Percentiles rank a stretch among this genome's conserved stretches.
Evolutionary conservation across 2,113 vertebrate genomes (phyloP).

Genomic region (Oreocharis arfaki): DNA sequence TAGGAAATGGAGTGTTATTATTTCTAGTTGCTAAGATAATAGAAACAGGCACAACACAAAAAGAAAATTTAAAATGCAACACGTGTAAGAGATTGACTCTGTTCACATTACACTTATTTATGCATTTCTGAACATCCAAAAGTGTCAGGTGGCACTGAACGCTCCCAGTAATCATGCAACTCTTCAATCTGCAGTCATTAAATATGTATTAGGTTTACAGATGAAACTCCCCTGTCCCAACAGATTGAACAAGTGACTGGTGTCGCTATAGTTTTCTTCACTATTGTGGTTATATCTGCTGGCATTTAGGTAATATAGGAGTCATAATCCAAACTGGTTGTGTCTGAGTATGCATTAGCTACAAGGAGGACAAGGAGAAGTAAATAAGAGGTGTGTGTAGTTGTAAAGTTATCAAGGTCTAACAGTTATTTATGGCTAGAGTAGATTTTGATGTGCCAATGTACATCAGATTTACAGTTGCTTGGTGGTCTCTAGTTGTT

Average conservation of each 20-base stretch:
- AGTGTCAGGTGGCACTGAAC: background rate
- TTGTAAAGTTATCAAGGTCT: background rate
- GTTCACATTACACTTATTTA: background rate
- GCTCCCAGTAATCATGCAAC: background rate
- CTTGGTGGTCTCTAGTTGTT: background rate
- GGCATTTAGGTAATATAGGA: background rate
- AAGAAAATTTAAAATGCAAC: background rate
- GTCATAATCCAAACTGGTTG: background rate
- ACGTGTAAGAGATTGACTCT: background rate
- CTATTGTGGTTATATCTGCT: background rate
- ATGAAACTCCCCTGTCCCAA: background rate
- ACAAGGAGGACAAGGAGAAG: background rate
- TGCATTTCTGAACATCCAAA: background rate
- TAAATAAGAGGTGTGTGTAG: background rate
- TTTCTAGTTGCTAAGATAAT: background rate
- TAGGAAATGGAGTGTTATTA: background rate
- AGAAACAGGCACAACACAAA: background rate
- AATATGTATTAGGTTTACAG: background rate
- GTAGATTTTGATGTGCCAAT: background rate
- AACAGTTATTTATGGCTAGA: background rate
- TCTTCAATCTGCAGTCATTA: background rate
- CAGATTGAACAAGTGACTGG: background rate
- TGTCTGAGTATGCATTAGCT: background rate
- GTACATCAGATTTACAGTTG: background rate
- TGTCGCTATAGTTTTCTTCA: background rate